Conservation (phyloP, 2,113 vertebrate genomes). For the Sitta europaea region DNA sequence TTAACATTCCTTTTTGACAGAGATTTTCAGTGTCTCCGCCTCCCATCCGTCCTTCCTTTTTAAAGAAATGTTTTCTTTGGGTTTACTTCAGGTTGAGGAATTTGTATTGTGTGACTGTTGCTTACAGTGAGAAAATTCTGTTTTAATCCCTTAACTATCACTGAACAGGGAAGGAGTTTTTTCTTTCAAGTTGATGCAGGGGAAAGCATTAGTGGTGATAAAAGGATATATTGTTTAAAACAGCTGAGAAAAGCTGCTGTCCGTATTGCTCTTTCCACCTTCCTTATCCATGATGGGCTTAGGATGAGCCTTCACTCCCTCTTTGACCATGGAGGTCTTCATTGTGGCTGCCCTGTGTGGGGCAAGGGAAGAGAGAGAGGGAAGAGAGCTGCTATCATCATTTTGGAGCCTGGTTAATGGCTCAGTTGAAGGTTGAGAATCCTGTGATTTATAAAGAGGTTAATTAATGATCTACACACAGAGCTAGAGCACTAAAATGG, state of each 20-base stretch:
- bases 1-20: background rate
- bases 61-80: background rate
- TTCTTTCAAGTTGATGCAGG: conserved; percentile 39
- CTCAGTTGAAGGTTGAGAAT: background rate
- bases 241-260: background rate
- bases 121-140: background rate
- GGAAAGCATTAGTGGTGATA: background rate
- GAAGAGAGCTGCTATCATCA: background rate
- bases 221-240: conserved; percentile 31
- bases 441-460: background rate
- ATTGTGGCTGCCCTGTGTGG: background rate
- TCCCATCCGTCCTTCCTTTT: background rate
- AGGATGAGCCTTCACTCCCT: background rate
- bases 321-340: background rate
- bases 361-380: background rate
- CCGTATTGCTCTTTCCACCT: background rate
- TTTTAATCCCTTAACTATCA: background rate
- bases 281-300: background rate
- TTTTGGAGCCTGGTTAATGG: background rate
- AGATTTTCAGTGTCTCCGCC: background rate
- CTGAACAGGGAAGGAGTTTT: background rate
- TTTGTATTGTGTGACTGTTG: background rate
- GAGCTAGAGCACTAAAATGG: background rate
- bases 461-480: background rate
- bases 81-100: background rate